phyloP scores from a whole-genome alignment of 2,888 invertebrate species.

The Sminthurides aquaticus region DNA sequence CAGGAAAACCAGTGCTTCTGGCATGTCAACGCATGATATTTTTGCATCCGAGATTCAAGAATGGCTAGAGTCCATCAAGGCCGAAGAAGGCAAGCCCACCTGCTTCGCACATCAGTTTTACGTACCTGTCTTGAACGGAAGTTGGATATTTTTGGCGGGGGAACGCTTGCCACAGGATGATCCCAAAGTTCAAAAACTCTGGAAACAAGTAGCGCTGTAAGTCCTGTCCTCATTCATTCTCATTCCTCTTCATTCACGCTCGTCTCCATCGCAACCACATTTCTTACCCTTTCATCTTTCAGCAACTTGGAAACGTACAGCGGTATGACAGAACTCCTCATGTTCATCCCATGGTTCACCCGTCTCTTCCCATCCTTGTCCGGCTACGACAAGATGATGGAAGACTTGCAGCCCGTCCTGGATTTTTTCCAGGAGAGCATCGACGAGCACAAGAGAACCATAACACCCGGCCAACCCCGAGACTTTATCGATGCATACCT shows the following conservation, averaged over 20 bases:
- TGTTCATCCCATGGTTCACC: constrained; percentile 27
- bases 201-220: constrained; percentile 4
- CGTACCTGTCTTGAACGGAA: constrained; percentile 17
- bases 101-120: constrained; percentile 18
- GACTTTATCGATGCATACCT: constrained; percentile 41
- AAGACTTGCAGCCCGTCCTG: constrained; percentile 13
- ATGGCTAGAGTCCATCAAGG: constrained; percentile 14
- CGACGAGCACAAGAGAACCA: constrained; percentile 27
- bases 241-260: no score
- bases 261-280: not conserved
- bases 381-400: constrained; percentile 26
- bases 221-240: no score
- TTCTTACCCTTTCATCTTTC: no score
- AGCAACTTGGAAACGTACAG: constrained; percentile 23
- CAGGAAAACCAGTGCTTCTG: not conserved
- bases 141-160: constrained; percentile 22
- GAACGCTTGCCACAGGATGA: constrained; percentile 18
- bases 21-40: constrained; percentile 6
- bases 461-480: constrained; percentile 45
- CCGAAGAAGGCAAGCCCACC: constrained; percentile 11
- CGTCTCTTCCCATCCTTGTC: constrained; percentile 18
- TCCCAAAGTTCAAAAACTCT: constrained; percentile 12
- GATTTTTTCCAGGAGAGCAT: constrained; percentile 23
- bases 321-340: constrained; percentile 20
- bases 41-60: constrained; percentile 13